A percentile compares a stretch with the other conserved stretches of the same genome.
These are phyloP conservation scores for Oophaga pumilio DNA, from an alignment of 2,113 vertebrate genomes.

Conservation along the genomic window DNA sequence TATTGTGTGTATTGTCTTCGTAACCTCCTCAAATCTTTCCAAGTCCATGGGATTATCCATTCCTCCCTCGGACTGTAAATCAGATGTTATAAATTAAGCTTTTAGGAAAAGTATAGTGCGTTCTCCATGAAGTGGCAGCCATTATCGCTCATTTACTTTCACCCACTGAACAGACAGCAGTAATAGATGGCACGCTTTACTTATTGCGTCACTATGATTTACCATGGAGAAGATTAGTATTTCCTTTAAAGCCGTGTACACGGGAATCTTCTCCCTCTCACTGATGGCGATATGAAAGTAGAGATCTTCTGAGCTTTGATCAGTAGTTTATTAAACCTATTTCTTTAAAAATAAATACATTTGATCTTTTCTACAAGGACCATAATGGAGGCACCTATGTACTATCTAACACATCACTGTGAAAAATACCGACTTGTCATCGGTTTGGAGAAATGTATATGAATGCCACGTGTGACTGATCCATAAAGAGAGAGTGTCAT, in stretches of 20 bases:
- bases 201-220: conserved; percentile 35
- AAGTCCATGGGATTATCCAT: conserved; percentile 25
- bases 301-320: background rate
- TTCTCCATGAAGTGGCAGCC: conserved; percentile 31
- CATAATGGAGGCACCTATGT: too few species aligned
- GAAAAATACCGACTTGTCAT: too few species aligned
- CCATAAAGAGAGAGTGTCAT: too few species aligned
- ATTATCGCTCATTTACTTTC: conserved; percentile 27
- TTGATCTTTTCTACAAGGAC: too few species aligned
- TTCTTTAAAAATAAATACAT: too few species aligned
- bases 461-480: too few species aligned
- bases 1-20: background rate
- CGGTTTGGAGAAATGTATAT: too few species aligned
- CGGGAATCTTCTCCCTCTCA: background rate
- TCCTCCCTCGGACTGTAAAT: conserved; percentile 1
- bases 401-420: too few species aligned
- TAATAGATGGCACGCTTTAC: conserved; percentile 43
- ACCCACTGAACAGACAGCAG: background rate
- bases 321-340: too few species aligned
- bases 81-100: conserved; percentile 17
- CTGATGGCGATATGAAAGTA: background rate
- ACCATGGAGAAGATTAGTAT: background rate
- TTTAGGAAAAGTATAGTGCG: conserved; percentile 7
- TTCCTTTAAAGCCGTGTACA: background rate
- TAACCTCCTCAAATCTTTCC: background rate